Base-by-base conservation (phyloP, 1,140 invertebrate species). In the Ylistrum balloti region DNA sequence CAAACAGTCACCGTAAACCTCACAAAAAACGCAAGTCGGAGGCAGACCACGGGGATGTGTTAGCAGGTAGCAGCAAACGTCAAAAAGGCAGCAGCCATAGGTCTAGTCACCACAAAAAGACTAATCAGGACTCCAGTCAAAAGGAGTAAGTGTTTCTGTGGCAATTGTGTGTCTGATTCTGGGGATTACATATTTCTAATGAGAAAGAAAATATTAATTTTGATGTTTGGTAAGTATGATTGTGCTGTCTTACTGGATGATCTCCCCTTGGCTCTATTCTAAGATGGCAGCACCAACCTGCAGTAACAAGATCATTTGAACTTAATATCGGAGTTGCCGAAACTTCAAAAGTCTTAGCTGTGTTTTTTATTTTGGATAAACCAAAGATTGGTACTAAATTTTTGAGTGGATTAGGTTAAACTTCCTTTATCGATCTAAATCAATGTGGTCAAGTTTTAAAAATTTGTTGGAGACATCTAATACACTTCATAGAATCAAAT, bases 11-110 rank as follows among this genome's bases (percentile, higher is more conserved):
- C 85, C 48, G 85, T 85, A 88, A 85, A 85, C 56, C 35, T 35
- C 56, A 35, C 85, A 85, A 28, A 74, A 88, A 88, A 88, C 88
- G 88, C 33, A 88, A 85, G 85, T 88, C 88, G 15, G 88, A 88
- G 48, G 56, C 41, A 20, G 88, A 88, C 48, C 85, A 85, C 35
- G 33, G n/a, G 32, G 88, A 88, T 33, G 56, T 56, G 56, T 33
- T 85, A 28, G 85, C 33, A 74, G 48, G 85, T 5, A 56, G 88
- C 85, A 85, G 48, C 33, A 88, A 45, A 88, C 56, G 88, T 88
- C 48, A 88, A 45, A 88, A 88, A 48, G 56, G 41, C 41, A 88
- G 35, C 56, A 88, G 88, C 88, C 56, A 88, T 34, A 33, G 88
- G 41, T 85, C 56, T 35, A 88, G 88, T 88, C 56, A 74, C 56